Evolutionary conservation across 1,140 invertebrate species (phyloP).

Genomic region (Eulimnadia texana): DNA sequence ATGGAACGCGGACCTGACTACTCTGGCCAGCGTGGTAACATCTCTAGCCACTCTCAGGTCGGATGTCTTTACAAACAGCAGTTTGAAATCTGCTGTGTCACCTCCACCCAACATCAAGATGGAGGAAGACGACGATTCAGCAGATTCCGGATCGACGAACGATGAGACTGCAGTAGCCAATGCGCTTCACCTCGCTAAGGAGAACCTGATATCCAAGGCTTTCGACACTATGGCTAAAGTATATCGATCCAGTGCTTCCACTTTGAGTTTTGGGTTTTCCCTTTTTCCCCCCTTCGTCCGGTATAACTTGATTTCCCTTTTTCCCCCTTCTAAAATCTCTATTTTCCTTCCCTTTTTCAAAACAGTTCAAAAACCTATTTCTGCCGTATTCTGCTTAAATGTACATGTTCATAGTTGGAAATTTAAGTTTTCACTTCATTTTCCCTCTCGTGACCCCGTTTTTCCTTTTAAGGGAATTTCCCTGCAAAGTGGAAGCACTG

Average conservation of each 20-base stretch:
- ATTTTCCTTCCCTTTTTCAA: too few relatives aligned
- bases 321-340: too few relatives aligned
- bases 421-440: too few relatives aligned
- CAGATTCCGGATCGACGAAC: conserved; percentile 43
- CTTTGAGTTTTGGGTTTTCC: too few relatives aligned
- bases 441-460: too few relatives aligned
- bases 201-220: conserved; percentile 55
- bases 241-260: conserved; percentile 23
- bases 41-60: conserved; percentile 33
- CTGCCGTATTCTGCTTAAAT: not conserved
- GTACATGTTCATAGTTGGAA: too few relatives aligned
- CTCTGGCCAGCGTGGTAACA: conserved; percentile 37
- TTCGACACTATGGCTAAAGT: conserved; percentile 58
- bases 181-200: conserved; percentile 42
- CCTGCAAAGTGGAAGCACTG: too few relatives aligned
- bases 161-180: conserved; percentile 40
- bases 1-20: conserved; percentile 31
- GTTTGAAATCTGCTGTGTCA: conserved; percentile 5
- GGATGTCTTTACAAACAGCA: conserved; percentile 8
- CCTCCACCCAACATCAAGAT: conserved; percentile 14
- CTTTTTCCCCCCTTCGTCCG: too few relatives aligned
- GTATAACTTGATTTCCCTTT: too few relatives aligned
- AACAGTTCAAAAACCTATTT: too few relatives aligned
- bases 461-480: too few relatives aligned
- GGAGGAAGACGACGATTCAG: conserved; percentile 22